phyloP scores from a whole-genome alignment of 92 coral and sea anemone genomes.

The Paragorgia papillata region DNA sequence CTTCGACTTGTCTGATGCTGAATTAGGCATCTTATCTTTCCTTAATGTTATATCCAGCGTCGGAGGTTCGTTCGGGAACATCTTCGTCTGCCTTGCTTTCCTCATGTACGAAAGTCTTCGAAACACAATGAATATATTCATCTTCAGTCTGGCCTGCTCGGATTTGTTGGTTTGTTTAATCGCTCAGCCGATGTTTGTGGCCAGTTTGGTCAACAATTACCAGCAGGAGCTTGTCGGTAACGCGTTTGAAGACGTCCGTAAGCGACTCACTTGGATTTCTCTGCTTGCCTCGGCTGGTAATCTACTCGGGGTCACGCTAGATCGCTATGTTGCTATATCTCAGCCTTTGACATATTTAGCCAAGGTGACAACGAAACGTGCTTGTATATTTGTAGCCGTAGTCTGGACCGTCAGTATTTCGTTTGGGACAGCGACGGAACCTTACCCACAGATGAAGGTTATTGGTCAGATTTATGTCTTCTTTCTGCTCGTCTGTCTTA shows the following conservation, averaged over 20 bases:
- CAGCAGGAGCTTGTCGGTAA: constrained; percentile 43
- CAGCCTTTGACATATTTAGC: constrained; percentile 72
- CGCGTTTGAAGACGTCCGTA: constrained; percentile 50
- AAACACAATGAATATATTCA: constrained; percentile 74
- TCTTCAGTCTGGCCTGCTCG: constrained; percentile 83
- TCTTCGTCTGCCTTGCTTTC: constrained; percentile 68
- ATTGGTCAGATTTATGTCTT: constrained; percentile 62
- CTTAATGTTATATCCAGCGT: constrained; percentile 78
- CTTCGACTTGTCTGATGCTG: constrained; percentile 49
- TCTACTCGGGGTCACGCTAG: constrained; percentile 81
- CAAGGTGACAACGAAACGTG: constrained; percentile 58
- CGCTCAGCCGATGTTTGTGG: constrained; percentile 90
- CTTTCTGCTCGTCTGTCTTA: constrained; percentile 59
- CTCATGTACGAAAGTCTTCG: constrained; percentile 65
- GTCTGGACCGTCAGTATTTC: constrained; percentile 68
- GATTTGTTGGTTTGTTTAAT: constrained; percentile 81
- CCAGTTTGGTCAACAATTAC: constrained; percentile 54
- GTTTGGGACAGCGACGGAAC: constrained; percentile 67
- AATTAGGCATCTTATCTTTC: constrained; percentile 54
- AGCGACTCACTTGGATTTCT: constrained; percentile 77
- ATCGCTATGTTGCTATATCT: constrained; percentile 82
- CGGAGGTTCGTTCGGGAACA: constrained; percentile 77
- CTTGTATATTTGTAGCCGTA: constrained; percentile 50
- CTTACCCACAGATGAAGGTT: constrained; percentile 31
- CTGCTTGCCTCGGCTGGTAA: constrained; percentile 87